Evolutionary conservation across 2,113 vertebrate genomes (phyloP), one percentile per base, ranked within the genome.

Genomic region (Gopherus flavomarginatus): DNA sequence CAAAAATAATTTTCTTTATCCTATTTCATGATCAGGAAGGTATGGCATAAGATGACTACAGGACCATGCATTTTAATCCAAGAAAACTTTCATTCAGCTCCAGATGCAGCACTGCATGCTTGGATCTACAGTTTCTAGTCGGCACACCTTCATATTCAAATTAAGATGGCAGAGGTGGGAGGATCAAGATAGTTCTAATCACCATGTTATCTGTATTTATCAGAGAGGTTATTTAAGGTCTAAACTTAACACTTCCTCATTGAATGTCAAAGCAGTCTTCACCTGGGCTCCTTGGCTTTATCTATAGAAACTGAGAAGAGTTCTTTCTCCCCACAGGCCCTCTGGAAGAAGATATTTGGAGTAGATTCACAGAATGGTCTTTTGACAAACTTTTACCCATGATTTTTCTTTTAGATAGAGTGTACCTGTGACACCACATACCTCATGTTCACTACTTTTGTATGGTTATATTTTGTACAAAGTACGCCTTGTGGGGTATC

Each of bases 221-320:
- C 38, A 47, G 24, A 44, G 53, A 57, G 49, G 78, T 56, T 85
- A 53, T 88, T 82, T 1, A 17, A 80, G 21, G 12, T 53, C 27
- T 35, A 29, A 13, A 38, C 1, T 38, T 52, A 17, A 3, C 5
- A 22, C 3, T 44, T 7, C 11, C 56, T 16, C 0, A 82, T 21
- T 35, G 47, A n/a, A 69, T 8, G 19, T 27, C 83, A 90, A 44
- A 94, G 54, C 6, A 92, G 12, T 3, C n/a, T 87, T 85, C 31
- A 22, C 13, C 0, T 35, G 75, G 26, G 8, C 8, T 50, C 4
- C 24, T 49, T 29, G 35, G 5, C 8, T 42, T 93, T 62, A 49
- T 52, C 31, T 38, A 79, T 42, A 50, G 1, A 77, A 77, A 77
- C 21, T 50, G 3, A 83, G 78, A 4, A 31, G 47, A 24, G 85